A percentile compares a stretch with the other conserved stretches of the same genome.
These are phyloP conservation scores for Tipula helvola DNA, from an alignment of 2,888 invertebrate species.

Conservation along the genomic window DNA sequence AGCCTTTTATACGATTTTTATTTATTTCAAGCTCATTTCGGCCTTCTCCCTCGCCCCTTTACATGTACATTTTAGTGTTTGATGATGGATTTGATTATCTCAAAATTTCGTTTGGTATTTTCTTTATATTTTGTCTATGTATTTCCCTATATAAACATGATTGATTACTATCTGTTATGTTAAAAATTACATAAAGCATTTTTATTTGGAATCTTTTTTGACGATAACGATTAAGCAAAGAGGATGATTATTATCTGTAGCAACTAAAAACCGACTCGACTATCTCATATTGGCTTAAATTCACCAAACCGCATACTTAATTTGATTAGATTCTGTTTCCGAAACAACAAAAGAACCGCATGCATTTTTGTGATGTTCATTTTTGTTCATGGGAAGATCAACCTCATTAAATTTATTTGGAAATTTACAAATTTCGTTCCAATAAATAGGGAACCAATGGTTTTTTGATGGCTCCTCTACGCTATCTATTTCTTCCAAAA, in stretches of 20 bases:
- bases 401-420: not conserved
- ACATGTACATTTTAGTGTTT: not conserved
- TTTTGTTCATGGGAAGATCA: not conserved
- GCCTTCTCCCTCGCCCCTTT: not conserved
- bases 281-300: not conserved
- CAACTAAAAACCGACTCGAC: not conserved
- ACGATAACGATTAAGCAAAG: not conserved
- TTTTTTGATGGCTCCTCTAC: too few relatives aligned
- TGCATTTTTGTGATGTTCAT: not conserved
- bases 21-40: not conserved
- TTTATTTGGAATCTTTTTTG: not conserved
- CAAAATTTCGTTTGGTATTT: not conserved
- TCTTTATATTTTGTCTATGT: not conserved
- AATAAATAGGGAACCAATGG: too few relatives aligned
- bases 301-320: not conserved
- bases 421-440: not conserved
- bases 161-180: not conserved
- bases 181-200: not conserved
- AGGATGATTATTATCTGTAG: not conserved
- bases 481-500: too few relatives aligned
- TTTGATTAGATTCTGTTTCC: not conserved
- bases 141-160: not conserved
- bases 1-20: not conserved
- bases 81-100: not conserved
- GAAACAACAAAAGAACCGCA: not conserved